These are phyloP conservation scores for Epizoanthus ramosus DNA, from an alignment of 92 coral and sea anemone genomes.

Conservation along the genomic window DNA sequence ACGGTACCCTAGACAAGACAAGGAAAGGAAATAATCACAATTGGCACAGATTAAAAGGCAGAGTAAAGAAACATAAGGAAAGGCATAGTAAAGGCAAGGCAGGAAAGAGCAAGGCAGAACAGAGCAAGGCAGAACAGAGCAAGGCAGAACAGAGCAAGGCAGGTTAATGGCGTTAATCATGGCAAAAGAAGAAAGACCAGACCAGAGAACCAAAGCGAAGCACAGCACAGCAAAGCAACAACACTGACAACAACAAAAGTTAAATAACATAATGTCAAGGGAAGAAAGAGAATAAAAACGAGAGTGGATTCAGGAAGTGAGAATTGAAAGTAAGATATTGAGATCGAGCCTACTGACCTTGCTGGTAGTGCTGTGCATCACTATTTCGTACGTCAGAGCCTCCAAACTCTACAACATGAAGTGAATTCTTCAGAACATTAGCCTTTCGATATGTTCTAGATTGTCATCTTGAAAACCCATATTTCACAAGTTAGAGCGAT, in stretches of 20 bases:
- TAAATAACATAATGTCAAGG: not conserved
- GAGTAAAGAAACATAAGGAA: not conserved
- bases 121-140: not conserved
- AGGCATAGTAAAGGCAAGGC: not conserved
- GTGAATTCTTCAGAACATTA: not conserved
- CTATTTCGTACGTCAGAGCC: slow-evolving; percentile 83
- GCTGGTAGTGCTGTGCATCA: slow-evolving; percentile 68
- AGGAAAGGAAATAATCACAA: not conserved
- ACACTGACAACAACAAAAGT: too few species aligned
- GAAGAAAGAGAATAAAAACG: not conserved
- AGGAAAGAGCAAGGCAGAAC: not conserved
- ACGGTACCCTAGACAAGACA: too few species aligned
- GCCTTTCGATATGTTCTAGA: too few species aligned
- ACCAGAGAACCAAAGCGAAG: too few species aligned
- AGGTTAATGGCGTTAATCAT: not conserved
- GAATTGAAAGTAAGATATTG: not conserved
- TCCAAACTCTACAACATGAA: slow-evolving; percentile 73
- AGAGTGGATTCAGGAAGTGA: not conserved
- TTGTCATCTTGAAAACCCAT: too few species aligned
- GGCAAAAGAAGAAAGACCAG: not conserved
- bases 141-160: not conserved
- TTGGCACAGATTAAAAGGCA: not conserved
- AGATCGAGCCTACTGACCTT: slow-evolving; percentile 54
- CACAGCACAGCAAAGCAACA: not conserved
- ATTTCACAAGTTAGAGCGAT: too few species aligned